phyloP scores from a whole-genome alignment of 1,140 invertebrate species.

The Drosophila teissieri region DNA sequence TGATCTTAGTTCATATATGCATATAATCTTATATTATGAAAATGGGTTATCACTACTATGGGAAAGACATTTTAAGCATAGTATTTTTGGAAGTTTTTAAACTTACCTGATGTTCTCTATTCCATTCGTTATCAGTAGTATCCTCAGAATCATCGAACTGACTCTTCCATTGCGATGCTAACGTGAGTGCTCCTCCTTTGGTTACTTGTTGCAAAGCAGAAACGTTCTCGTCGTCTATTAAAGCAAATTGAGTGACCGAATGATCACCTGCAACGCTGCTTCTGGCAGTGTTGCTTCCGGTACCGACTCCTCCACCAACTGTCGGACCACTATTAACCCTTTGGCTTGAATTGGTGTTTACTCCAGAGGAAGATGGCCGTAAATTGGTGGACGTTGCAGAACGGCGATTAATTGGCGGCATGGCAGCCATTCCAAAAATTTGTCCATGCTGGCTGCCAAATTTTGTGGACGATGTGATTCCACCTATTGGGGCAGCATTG shows the following conservation, averaged over 20 bases:
- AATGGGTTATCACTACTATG: constrained; percentile 4
- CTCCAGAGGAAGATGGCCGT: constrained; percentile 84
- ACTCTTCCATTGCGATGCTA: constrained; percentile 96
- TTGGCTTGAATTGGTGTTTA: constrained; percentile 71
- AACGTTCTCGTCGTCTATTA: constrained; percentile 96
- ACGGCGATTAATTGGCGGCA: constrained; percentile 57
- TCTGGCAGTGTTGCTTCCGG: constrained; percentile 67
- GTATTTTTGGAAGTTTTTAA: background rate
- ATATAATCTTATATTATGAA: background rate
- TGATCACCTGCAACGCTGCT: constrained; percentile 85
- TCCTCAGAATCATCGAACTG: constrained; percentile 97
- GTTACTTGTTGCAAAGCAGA: constrained; percentile 94
- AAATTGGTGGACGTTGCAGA: constrained; percentile 72
- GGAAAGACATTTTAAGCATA: constrained; percentile 65
- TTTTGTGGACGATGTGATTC: constrained; percentile 16
- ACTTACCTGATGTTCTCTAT: constrained; percentile 88
- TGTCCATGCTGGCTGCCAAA: constrained; percentile 35
- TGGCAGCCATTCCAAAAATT: constrained; percentile 28
- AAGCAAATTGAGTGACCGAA: constrained; percentile 92
- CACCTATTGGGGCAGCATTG: constrained; percentile 3
- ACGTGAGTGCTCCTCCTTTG: constrained; percentile 90
- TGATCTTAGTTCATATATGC: too few relatives aligned
- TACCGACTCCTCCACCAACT: constrained; percentile 11
- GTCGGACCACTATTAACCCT: constrained; percentile 80
- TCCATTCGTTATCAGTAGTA: constrained; percentile 96